Evolutionary conservation across 2,113 vertebrate genomes (phyloP).

Genomic region (Stigmatopora argus): DNA sequence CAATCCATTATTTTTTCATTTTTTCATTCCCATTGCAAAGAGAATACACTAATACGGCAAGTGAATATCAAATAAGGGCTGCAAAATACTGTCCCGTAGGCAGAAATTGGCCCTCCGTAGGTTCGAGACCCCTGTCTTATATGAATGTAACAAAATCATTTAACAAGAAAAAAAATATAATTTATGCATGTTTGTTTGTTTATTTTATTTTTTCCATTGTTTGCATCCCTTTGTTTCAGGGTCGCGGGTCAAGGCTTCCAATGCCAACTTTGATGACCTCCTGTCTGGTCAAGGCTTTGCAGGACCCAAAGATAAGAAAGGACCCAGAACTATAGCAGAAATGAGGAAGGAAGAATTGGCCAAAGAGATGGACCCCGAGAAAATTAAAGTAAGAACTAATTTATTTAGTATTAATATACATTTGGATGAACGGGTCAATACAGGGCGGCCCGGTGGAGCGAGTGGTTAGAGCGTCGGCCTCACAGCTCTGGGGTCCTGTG

Average conservation of each 20-base stretch:
- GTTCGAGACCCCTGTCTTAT: no score
- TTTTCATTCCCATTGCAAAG: no score
- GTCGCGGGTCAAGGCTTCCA: constrained; percentile 77
- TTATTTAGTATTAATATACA: not conserved
- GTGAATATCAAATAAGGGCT: no score
- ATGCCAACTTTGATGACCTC: constrained; percentile 90
- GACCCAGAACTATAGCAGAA: constrained; percentile 94
- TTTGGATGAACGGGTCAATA: not conserved
- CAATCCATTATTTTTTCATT: no score
- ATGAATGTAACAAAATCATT: no score
- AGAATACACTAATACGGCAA: no score
- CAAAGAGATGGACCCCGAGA: constrained; percentile 98
- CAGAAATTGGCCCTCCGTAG: no score
- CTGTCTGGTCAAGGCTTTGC: constrained; percentile 94
- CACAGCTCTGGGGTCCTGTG: no score
- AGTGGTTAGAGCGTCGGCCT: no score
- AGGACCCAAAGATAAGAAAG: constrained; percentile 88
- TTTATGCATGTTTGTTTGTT: not conserved
- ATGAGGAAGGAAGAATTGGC: constrained; percentile 99
- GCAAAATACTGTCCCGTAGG: no score
- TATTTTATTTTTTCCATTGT: not conserved
- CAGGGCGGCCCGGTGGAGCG: not conserved
- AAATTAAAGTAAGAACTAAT: constrained; percentile 79
- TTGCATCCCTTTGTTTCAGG: constrained; percentile 64
- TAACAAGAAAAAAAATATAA: no score